A percentile compares a stretch with the other conserved stretches of the same genome.
These are phyloP conservation scores for Leucoraja erinaceus DNA, from an alignment of 2,113 vertebrate genomes.

Conservation along the genomic window DNA sequence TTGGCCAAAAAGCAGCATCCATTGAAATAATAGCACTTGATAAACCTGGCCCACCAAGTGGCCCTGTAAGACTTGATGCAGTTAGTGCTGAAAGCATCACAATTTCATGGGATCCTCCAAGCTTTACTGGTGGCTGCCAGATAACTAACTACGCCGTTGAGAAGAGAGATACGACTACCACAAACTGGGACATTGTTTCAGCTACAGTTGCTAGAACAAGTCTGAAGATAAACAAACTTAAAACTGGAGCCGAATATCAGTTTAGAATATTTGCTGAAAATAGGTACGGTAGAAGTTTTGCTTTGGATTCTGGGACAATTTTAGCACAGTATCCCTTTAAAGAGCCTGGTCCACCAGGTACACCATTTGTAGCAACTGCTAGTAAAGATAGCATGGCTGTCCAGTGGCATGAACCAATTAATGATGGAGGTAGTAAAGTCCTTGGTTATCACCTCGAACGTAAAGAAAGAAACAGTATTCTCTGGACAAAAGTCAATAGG, in stretches of 20 bases:
- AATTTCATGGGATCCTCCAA: slow-evolving; percentile 85
- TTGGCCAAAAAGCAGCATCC: slow-evolving; percentile 79
- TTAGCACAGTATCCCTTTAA: slow-evolving; percentile 92
- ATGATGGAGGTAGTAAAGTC: slow-evolving; percentile 82
- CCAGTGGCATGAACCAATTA: slow-evolving; percentile 91
- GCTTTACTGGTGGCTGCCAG: slow-evolving; percentile 81
- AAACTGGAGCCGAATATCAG: slow-evolving; percentile 92
- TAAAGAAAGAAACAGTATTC: slow-evolving; percentile 95
- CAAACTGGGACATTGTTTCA: slow-evolving; percentile 83
- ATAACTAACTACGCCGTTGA: slow-evolving; percentile 95
- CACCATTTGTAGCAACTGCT: slow-evolving; percentile 76
- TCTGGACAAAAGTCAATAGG: slow-evolving; percentile 93
- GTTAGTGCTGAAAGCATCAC: slow-evolving; percentile 88
- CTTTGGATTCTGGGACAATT: slow-evolving; percentile 73
- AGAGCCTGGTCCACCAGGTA: slow-evolving; percentile 92
- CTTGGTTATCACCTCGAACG: slow-evolving; percentile 92
- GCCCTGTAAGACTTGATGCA: slow-evolving; percentile 88
- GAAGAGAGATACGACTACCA: slow-evolving; percentile 87
- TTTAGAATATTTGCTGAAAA: slow-evolving; percentile 98
- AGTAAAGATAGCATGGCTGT: slow-evolving; percentile 85
- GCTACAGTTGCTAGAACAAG: slow-evolving; percentile 81
- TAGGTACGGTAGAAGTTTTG: slow-evolving; percentile 89
- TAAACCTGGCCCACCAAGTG: slow-evolving; percentile 86
- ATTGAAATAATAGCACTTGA: slow-evolving; percentile 87
- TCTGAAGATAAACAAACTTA: slow-evolving; percentile 80